phyloP scores from a whole-genome alignment of 2,113 vertebrate genomes.

The Thamnophis sirtalis region DNA sequence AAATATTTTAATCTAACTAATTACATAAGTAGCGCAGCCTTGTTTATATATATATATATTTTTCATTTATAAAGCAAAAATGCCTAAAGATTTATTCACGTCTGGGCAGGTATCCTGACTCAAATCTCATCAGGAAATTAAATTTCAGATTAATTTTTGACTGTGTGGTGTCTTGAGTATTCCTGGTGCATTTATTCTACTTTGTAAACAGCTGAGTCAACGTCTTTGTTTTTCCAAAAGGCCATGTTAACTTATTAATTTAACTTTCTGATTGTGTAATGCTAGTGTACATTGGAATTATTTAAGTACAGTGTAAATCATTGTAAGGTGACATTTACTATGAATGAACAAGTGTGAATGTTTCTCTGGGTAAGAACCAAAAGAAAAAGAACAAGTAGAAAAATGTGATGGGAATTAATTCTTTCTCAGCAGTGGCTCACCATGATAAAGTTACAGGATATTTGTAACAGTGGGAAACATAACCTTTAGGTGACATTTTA shows the following conservation, averaged over 20 bases:
- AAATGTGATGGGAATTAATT: not conserved
- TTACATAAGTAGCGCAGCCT: not conserved
- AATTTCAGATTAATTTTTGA: not conserved
- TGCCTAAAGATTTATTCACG: not conserved
- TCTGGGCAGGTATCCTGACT: not conserved
- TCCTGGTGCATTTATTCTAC: not conserved
- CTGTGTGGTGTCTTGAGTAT: not conserved
- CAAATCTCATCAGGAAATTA: not conserved
- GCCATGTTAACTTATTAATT: not conserved
- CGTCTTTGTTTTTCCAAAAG: not conserved
- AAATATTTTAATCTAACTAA: not conserved
- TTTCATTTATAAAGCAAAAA: not conserved
- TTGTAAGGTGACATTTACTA: not conserved
- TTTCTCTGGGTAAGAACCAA: not conserved
- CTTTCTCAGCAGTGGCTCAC: not conserved
- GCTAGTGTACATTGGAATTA: not conserved
- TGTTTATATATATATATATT: not conserved
- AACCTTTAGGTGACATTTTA: not conserved
- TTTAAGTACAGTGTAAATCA: not conserved
- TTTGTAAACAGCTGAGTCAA: not conserved
- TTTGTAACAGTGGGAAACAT: not conserved
- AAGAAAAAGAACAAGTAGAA: not conserved
- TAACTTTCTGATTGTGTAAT: not conserved
- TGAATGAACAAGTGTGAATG: not conserved
- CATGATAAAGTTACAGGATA: constrained; percentile 15